Conservation (phyloP, 2,888 invertebrate genomes). For the Chrysina gloriosa region DNA sequence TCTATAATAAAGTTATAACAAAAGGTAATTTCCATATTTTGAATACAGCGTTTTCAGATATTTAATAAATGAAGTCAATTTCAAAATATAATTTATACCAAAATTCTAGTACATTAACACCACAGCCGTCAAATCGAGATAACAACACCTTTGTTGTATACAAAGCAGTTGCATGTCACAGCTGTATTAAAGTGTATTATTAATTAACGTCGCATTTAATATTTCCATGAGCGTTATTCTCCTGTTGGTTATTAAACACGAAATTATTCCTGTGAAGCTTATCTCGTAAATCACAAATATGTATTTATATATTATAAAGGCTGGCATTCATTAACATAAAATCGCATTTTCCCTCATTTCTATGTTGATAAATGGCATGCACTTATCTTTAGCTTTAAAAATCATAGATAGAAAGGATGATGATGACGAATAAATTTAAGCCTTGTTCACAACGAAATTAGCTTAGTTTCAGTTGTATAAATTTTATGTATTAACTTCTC, state of each 20-base stretch:
- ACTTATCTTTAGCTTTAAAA: constrained; percentile 5
- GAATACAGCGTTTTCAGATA: not conserved
- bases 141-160: constrained; percentile 31
- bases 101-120: constrained; percentile 34
- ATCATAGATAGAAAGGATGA: not conserved
- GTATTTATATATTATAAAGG: constrained; percentile 19
- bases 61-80: constrained; percentile 22
- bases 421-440: constrained; percentile 9
- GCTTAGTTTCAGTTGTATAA: too few relatives aligned
- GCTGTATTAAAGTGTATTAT: constrained; percentile 40
- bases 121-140: constrained; percentile 19
- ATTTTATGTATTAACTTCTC: too few relatives aligned
- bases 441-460: too few relatives aligned
- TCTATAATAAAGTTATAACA: constrained; percentile 12
- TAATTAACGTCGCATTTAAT: constrained; percentile 41
- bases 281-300: constrained; percentile 30
- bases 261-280: constrained; percentile 37
- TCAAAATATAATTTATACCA: constrained; percentile 7
- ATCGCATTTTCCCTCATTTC: constrained; percentile 23
- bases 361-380: constrained; percentile 10
- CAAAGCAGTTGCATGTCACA: constrained; percentile 40
- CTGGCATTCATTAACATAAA: constrained; percentile 33
- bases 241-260: constrained; percentile 33
- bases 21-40: constrained; percentile 20
- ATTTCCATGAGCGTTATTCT: constrained; percentile 40